phyloP scores from a whole-genome alignment of 2,113 vertebrate genomes.

The Gulo gulo region DNA sequence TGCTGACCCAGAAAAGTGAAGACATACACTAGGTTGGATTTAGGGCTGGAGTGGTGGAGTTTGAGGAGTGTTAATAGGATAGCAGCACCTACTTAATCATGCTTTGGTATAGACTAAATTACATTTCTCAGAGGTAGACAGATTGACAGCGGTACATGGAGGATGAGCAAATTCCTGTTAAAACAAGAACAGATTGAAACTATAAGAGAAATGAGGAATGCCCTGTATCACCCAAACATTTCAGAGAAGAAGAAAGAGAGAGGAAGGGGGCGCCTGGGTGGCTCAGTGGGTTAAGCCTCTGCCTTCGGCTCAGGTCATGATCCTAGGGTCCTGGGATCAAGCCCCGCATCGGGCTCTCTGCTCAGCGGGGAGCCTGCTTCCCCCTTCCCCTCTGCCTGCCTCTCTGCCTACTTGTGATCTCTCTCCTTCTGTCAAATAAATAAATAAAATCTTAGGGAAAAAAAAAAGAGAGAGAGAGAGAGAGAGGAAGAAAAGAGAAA shows the following conservation, averaged over 20 bases:
- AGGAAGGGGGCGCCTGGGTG: no score
- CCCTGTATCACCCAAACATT: not conserved
- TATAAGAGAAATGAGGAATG: not conserved
- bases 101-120: not conserved
- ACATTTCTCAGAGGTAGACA: not conserved
- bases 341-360: no score
- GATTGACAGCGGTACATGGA: not conserved
- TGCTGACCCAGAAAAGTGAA: not conserved
- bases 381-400: no score
- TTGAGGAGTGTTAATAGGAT: not conserved
- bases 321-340: rapidly evolving
- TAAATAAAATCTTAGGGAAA: no score
- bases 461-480: not conserved
- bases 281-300: no score
- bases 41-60: not conserved
- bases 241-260: not conserved
- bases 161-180: not conserved
- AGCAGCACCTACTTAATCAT: not conserved
- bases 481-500: not conserved
- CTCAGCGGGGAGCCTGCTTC: no score
- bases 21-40: not conserved
- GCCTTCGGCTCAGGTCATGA: no score
- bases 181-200: conserved; percentile 25
- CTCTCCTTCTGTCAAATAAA: no score
- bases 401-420: no score